Conservation (phyloP, 2,113 vertebrate genomes). For the Cephalopterus ornatus region DNA sequence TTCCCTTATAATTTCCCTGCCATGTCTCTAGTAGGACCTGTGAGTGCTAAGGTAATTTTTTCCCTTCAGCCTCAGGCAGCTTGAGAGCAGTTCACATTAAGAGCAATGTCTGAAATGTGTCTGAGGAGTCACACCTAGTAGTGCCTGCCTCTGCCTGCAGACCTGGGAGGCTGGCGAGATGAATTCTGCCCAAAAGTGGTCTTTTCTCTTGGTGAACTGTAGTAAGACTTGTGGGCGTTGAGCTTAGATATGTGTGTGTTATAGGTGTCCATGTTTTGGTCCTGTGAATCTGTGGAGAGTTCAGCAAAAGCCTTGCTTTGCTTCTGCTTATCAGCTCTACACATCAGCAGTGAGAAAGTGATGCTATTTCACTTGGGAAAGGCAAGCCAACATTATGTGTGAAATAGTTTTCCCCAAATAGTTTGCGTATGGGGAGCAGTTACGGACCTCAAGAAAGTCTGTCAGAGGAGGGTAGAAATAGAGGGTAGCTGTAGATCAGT, state of each 20-base stretch:
- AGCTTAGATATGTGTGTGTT: neutral
- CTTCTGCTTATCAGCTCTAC: neutral
- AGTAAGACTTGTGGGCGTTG: neutral
- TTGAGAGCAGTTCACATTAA: neutral
- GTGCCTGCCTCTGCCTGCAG: neutral
- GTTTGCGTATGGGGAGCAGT: neutral
- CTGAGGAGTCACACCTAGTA: neutral
- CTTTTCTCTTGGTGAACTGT: neutral
- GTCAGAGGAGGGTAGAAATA: neutral
- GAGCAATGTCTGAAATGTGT: neutral
- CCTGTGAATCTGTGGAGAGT: neutral
- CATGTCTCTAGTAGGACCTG: neutral
- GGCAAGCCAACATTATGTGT: neutral
- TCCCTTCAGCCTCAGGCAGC: neutral
- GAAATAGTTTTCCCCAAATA: neutral
- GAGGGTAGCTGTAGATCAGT: constrained; percentile 7
- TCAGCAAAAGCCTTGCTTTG: neutral
- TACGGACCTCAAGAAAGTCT: neutral
- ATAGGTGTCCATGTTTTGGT: rapidly evolving
- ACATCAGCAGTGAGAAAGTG: neutral
- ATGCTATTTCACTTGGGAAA: neutral
- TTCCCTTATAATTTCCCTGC: neutral
- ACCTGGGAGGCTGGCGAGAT: neutral
- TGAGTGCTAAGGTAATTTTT: neutral
- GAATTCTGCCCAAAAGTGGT: neutral